Evolutionary conservation across 2,113 vertebrate genomes (phyloP).

Genomic region (Ammodytes marinus): DNA sequence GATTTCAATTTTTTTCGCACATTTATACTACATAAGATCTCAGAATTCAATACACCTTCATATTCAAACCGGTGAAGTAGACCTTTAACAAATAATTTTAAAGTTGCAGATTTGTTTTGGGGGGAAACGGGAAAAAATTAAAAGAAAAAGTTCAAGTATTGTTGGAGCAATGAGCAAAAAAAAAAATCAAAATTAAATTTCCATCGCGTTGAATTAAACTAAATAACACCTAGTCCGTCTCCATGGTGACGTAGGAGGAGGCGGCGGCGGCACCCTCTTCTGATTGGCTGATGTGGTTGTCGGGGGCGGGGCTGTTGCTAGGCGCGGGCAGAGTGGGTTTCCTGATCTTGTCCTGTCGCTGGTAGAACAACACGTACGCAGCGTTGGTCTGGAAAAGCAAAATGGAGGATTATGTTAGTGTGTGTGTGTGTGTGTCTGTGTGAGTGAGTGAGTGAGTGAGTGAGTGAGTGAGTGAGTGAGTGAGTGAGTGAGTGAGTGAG

Average conservation of each 20-base stretch:
- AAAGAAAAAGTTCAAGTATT: constrained; percentile 24
- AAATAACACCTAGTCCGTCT: constrained; percentile 68
- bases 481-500: no score
- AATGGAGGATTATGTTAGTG: neutral
- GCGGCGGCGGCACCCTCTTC: constrained; percentile 31
- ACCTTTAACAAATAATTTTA: no score
- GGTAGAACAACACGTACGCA: constrained; percentile 91
- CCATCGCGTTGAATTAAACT: neutral
- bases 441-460: no score
- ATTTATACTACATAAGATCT: no score
- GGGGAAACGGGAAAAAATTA: neutral
- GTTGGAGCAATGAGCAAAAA: neutral
- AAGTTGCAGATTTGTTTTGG: neutral
- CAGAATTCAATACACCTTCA: no score
- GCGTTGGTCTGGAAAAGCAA: constrained; percentile 86
- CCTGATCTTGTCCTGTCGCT: constrained; percentile 88
- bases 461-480: no score
- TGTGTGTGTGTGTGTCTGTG: no score
- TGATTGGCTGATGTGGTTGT: constrained; percentile 47
- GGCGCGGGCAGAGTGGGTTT: constrained; percentile 74
- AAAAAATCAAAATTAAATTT: neutral
- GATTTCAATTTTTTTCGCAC: no score
- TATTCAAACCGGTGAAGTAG: no score
- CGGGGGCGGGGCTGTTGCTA: constrained; percentile 35
- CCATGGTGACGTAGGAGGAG: constrained; percentile 75